phyloP scores from a whole-genome alignment of 2,888 invertebrate species.

The Idaea dimidiata region DNA sequence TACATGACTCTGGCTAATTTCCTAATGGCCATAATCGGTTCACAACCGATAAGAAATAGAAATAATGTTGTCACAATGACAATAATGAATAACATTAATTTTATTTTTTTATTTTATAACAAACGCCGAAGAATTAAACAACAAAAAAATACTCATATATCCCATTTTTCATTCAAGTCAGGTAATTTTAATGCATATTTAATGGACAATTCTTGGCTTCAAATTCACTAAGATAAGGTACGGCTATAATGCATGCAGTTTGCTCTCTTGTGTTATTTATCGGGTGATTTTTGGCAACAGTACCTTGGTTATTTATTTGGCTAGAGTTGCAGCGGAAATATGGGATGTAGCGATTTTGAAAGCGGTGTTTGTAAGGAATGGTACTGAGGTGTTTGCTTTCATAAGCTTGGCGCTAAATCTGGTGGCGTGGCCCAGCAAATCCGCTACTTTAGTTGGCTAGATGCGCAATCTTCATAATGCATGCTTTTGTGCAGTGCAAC shows the following conservation, averaged over 20 bases:
- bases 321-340: slow-evolving; percentile 8
- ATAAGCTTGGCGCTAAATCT: slow-evolving; percentile 16
- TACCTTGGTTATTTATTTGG: slow-evolving; percentile 33
- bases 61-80: too few species aligned
- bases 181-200: slow-evolving; percentile 82
- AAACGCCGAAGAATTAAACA: slow-evolving; percentile 40
- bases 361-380: background rate
- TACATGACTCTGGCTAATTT: too few species aligned
- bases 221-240: slow-evolving; percentile 80
- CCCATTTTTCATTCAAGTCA: slow-evolving; percentile 71
- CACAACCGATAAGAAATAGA: too few species aligned
- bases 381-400: slow-evolving; percentile 14
- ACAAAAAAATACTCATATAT: slow-evolving; percentile 38
- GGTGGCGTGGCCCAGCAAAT: slow-evolving; percentile 16
- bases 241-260: slow-evolving; percentile 78
- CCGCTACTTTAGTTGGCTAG: slow-evolving; percentile 73
- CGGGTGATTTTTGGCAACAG: slow-evolving; percentile 80
- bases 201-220: slow-evolving; percentile 80
- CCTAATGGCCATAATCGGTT: too few species aligned
- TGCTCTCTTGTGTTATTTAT: slow-evolving; percentile 75
- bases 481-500: slow-evolving; percentile 62
- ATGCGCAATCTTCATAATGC: slow-evolving; percentile 80
- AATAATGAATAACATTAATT: slow-evolving; percentile 11
- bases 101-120: slow-evolving; percentile 34
- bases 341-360: background rate